phyloP scores from a whole-genome alignment of 2,113 vertebrate species.

The Neomonachus schauinslandi region DNA sequence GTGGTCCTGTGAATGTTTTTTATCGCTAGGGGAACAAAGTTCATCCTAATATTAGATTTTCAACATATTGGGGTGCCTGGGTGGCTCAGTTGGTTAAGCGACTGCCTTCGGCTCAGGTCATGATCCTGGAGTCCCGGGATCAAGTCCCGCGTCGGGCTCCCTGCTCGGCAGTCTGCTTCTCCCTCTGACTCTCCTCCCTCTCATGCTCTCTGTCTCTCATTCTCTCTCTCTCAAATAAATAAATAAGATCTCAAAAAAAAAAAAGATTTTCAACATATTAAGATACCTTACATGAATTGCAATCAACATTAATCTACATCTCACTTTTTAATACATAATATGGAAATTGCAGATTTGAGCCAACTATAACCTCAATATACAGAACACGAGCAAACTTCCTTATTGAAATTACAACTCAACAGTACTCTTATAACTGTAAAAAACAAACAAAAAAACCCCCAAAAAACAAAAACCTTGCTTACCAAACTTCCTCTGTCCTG shows the following conservation, averaged over 20 bases:
- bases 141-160: no score
- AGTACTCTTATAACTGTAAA: background rate
- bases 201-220: no score
- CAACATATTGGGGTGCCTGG: background rate
- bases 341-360: background rate
- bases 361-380: slow-evolving; percentile 2
- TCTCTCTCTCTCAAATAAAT: no score
- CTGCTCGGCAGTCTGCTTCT: no score
- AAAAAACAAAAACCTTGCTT: background rate
- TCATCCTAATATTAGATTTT: background rate
- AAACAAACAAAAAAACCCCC: background rate
- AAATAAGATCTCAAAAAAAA: no score
- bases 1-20: background rate
- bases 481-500: background rate
- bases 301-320: background rate
- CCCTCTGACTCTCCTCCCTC: no score
- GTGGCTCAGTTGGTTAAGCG: no score
- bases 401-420: background rate
- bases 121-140: no score
- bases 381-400: background rate
- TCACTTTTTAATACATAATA: slow-evolving; percentile 8
- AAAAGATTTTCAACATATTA: background rate
- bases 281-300: background rate
- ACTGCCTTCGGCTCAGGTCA: no score
- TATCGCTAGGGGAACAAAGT: background rate